Evolutionary conservation across 2,797 vertebrate genomes (phyloP).

Genomic region (Dipus sagitta): DNA sequence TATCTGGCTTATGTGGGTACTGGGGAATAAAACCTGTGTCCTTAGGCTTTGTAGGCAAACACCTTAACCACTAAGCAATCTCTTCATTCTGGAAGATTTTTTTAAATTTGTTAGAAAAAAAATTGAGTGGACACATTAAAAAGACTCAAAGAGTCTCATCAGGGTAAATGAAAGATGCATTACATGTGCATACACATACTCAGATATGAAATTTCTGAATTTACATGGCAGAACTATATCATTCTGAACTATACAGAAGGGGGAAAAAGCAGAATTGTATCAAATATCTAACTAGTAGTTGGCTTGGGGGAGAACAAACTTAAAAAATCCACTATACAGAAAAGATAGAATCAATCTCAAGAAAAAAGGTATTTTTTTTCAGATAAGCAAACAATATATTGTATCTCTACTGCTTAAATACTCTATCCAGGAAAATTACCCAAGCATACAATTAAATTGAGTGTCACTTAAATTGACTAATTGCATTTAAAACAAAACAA

Average conservation of each 20-base stretch:
- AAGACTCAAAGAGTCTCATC: background rate
- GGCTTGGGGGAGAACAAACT: background rate
- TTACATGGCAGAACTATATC: background rate
- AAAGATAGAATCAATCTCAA: constrained; percentile 7
- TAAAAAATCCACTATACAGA: background rate
- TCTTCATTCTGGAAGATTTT: background rate
- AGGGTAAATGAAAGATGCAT: background rate
- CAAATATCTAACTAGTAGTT: background rate
- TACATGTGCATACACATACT: no score
- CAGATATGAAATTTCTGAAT: background rate
- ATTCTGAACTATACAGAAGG: background rate
- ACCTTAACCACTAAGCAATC: no score
- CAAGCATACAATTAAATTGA: background rate
- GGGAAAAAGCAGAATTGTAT: background rate
- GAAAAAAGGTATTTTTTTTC: background rate
- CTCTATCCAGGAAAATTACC: background rate
- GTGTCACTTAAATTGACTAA: background rate
- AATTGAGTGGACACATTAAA: background rate
- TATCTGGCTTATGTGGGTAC: no score
- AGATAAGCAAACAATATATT: background rate
- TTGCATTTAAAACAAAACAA: background rate
- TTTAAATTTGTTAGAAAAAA: background rate
- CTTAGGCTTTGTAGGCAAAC: no score
- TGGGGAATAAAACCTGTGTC: no score
- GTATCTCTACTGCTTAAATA: background rate